These are phyloP conservation scores for Aphyosemion australe DNA, from an alignment of 2,113 vertebrate genomes.

Conservation along the genomic window DNA sequence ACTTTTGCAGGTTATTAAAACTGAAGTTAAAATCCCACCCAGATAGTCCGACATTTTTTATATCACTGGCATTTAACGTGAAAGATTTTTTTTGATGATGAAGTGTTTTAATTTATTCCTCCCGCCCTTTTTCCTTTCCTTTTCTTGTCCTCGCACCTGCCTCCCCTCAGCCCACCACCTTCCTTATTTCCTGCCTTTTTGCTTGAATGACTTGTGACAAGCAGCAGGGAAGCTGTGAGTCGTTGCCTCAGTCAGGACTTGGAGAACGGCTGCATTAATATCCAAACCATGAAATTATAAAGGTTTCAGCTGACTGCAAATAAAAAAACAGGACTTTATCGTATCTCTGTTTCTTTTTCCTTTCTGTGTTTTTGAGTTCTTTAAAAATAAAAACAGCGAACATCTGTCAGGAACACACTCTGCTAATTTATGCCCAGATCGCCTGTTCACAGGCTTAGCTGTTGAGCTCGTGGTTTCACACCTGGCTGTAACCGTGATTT, in stretches of 20 bases:
- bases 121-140: background rate
- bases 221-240: slow-evolving; percentile 19
- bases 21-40: slow-evolving; percentile 44
- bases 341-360: background rate
- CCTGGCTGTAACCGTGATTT: background rate
- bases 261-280: background rate
- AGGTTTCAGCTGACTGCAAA: slow-evolving; percentile 6
- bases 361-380: background rate
- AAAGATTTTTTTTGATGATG: slow-evolving; percentile 53
- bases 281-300: background rate
- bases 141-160: slow-evolving; percentile 3
- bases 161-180: slow-evolving; percentile 1
- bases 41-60: slow-evolving; percentile 31
- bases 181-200: slow-evolving; percentile 25
- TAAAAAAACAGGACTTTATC: background rate
- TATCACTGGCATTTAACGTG: slow-evolving; percentile 38
- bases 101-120: slow-evolving; percentile 57
- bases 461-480: slow-evolving; percentile 2
- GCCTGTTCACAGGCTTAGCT: slow-evolving; percentile 1
- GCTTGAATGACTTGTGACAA: slow-evolving; percentile 19
- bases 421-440: slow-evolving; percentile 18
- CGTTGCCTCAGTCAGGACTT: background rate
- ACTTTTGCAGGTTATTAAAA: slow-evolving; percentile 54
- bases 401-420: background rate
- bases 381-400: slow-evolving; percentile 7